Percentiles rank a stretch among this genome's conserved stretches.
Evolutionary conservation across 1,140 invertebrate species (phyloP).

Genomic region (Homalodisca vitripennis): DNA sequence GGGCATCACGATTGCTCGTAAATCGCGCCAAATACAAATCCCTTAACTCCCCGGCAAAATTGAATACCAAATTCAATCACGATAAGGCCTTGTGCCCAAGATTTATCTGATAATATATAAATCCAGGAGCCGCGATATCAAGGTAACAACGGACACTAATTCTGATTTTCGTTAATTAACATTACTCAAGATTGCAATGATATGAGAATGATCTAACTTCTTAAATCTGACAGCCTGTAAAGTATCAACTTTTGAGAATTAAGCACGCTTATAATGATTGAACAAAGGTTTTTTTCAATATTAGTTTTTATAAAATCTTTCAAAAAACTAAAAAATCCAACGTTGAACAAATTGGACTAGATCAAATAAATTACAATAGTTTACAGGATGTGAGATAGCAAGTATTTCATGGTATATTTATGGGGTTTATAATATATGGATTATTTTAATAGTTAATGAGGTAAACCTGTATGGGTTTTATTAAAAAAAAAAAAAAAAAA

Average conservation of each 20-base stretch:
- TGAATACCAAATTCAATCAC: conserved; percentile 22
- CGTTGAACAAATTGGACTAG: no score
- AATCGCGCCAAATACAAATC: not conserved
- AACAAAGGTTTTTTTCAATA: not conserved
- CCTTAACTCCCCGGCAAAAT: conserved; percentile 9
- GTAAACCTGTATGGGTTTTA: no score
- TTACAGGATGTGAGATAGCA: no score
- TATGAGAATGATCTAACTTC: not conserved
- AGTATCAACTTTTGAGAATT: not conserved
- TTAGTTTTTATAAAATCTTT: not conserved
- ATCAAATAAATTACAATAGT: no score
- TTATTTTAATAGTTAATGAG: no score
- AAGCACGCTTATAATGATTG: not conserved
- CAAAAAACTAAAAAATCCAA: no score
- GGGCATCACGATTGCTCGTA: not conserved
- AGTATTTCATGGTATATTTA: no score
- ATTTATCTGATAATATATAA: conserved; percentile 21
- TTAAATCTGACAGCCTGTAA: not conserved
- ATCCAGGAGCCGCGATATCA: conserved; percentile 12
- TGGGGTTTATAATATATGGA: no score
- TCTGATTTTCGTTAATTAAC: not conserved
- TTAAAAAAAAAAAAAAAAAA: no score
- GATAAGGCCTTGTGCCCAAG: not conserved
- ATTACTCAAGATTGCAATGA: not conserved
- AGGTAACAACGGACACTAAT: not conserved